Conservation (phyloP, 30 jellyfish, hydroid and myxozoan genomes). For the Chironex yamaguchii region DNA sequence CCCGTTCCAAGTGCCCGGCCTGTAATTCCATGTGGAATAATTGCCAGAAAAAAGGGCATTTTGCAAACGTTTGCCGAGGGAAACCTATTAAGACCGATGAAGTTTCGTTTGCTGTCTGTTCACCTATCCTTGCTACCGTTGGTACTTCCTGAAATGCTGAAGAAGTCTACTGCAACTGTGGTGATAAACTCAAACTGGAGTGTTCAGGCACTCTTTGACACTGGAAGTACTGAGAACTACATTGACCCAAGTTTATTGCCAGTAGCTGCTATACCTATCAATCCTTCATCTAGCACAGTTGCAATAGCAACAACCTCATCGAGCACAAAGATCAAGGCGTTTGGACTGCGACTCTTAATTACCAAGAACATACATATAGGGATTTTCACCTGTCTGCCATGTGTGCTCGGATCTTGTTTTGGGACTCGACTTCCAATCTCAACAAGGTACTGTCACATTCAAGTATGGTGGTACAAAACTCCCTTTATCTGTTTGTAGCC, state of each 20-base stretch:
- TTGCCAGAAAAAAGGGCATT: neutral
- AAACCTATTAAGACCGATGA: no score
- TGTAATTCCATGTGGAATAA: neutral
- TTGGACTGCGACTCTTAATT: slow-evolving; percentile 6
- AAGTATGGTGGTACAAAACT: slow-evolving; percentile 55
- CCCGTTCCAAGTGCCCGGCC: neutral
- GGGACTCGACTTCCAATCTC: slow-evolving; percentile 60
- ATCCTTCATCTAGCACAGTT: neutral
- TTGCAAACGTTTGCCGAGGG: neutral
- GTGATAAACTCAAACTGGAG: no score
- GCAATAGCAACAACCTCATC: slow-evolving; percentile 62
- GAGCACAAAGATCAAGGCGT: slow-evolving; percentile 18
- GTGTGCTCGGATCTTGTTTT: slow-evolving; percentile 63
- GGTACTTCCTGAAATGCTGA: no score
- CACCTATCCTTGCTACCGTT: no score
- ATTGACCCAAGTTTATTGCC: slow-evolving; percentile 23
- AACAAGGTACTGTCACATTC: slow-evolving; percentile 56
- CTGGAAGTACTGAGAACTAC: slow-evolving; percentile 55
- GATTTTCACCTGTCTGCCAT: slow-evolving; percentile 9
- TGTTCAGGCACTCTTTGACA: slow-evolving; percentile 59
- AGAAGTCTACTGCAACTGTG: no score
- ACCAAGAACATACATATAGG: neutral
- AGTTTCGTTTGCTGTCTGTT: no score
- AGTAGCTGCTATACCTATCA: slow-evolving; percentile 1
- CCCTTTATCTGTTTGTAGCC: slow-evolving; percentile 25